Base-by-base conservation (phyloP, 1,140 invertebrate genomes). In the Danaus plexippus region DNA sequence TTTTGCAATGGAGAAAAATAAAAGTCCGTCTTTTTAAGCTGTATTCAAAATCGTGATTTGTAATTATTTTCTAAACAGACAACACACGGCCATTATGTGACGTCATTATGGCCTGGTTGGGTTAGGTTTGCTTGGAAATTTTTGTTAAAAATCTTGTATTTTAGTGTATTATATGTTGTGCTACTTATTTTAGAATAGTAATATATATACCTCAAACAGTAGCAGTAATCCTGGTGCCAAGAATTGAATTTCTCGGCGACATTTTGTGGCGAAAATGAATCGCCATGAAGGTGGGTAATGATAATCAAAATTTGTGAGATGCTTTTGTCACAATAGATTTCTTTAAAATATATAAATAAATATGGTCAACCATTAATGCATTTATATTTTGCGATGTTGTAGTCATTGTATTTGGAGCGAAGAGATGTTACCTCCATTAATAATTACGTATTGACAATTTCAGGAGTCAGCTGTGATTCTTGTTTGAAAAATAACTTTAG, bases 401-500 rank as follows among this genome's bases (percentile, higher is more conserved):
- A 32, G 22, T 32, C 5, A 32, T 32, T 32, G 22, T 32, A 32
- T 32, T 32, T 32, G 0, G 22, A 32, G 22, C 2, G 22, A 7
- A 32, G 22, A 4, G 22, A 32, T 32, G 22, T 32, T 32, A 32
- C 22, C 2, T 32, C 22, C 45, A 52, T 60, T 47, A 32, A 41
- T 55, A 58, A 59, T 59, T 52, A 63, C 59, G 57, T 73, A 77
- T 74, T 78, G 71, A 70, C 68, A 76, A 66, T 91, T 91, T 67
- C 80, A 95, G 94, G 94, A 89, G 97, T 99, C 74, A 98, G 97
- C 91, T 99, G 98, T 93, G 98, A 99, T 93, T 96, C 96, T 77
- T 99, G 98, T 92, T 91, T 98, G 87, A 98, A 98, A 90, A 95
- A 95, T 82, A 98, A 99, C 89, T 99, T 99, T 88, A 92, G 95